Evolutionary conservation across 30 jellyfish, hydroid and myxozoan species (phyloP), one percentile per base, ranked within the genome.

Genomic region (Haliclystus octoradiatus): DNA sequence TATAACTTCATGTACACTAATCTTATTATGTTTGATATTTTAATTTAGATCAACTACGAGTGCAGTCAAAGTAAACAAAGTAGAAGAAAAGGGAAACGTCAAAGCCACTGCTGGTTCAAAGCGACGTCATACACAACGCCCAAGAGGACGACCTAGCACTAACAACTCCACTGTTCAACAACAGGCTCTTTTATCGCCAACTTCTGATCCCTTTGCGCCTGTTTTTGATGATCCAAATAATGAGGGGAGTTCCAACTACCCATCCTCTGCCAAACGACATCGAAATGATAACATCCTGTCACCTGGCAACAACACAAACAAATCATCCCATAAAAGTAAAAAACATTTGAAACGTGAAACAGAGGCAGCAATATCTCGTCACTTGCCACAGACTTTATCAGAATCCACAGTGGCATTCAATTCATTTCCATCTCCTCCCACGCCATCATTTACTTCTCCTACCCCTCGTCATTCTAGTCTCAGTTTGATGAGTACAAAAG

Each of bases 401-500:
- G 19, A 9, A 9, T 5, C 9, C 57, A 5, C 19, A 40, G 57
- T 19, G 19, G 57, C 14, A 19, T 19, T 40, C 57, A 40, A 19
- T 19, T 1, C 69, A 14, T 51, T 52, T 61, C 64, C 63, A 28
- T 28, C 71, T 13, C 50, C 85, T 28, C 71, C 85, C 15, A 69
- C 71, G 14, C 85, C 85, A 9, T 77, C 40, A 63, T 74, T 74
- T 26, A 69, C 84, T 28, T 50, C 62, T 26, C 85, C 50, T 30
- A 26, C 63, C 7, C 85, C 64, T 34, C 64, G 50, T 23, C 78
- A 74, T 74, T 50, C 82, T 23, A 52, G 74, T 22, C 50, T 49
- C 7, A 82, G 49, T 62, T 7, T 72, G 5, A 84, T 35, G 66
- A 80, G 76, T 24, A 46, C 80, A 1, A 88, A 81, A 68, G 97